phyloP scores from a whole-genome alignment of 2,797 vertebrate species.

The Muscicapa comitata region DNA sequence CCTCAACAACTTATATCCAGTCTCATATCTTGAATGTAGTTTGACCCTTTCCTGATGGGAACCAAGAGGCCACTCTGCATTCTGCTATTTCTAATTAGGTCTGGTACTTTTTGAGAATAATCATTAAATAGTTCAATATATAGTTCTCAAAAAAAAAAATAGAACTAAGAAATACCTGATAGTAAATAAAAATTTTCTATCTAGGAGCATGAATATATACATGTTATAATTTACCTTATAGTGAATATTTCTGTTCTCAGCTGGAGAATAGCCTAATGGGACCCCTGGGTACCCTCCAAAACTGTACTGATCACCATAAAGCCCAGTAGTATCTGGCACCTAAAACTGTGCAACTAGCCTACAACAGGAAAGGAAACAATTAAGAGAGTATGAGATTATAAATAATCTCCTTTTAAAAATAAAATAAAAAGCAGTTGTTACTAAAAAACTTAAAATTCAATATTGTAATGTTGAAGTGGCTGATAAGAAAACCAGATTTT shows the following conservation, averaged over 20 bases:
- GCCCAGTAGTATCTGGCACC: background rate
- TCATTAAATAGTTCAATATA: background rate
- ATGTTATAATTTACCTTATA: background rate
- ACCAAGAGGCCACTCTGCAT: background rate
- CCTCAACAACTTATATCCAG: background rate
- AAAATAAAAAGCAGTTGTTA: background rate
- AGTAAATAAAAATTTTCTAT: background rate
- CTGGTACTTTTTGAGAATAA: background rate
- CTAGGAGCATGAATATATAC: background rate
- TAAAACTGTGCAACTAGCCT: background rate
- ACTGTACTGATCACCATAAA: background rate
- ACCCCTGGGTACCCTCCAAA: background rate
- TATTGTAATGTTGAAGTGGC: background rate
- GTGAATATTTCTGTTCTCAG: background rate
- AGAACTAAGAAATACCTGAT: background rate
- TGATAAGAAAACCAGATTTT: background rate
- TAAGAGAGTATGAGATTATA: background rate
- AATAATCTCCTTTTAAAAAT: background rate
- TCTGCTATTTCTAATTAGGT: background rate
- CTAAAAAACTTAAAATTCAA: background rate
- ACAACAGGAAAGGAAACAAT: background rate
- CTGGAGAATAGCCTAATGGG: background rate
- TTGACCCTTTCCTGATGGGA: background rate
- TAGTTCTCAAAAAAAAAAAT: background rate
- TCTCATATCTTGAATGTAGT: background rate